Base-by-base conservation (phyloP, 92 coral and sea anemone genomes). In the Micromussa lordhowensis region DNA sequence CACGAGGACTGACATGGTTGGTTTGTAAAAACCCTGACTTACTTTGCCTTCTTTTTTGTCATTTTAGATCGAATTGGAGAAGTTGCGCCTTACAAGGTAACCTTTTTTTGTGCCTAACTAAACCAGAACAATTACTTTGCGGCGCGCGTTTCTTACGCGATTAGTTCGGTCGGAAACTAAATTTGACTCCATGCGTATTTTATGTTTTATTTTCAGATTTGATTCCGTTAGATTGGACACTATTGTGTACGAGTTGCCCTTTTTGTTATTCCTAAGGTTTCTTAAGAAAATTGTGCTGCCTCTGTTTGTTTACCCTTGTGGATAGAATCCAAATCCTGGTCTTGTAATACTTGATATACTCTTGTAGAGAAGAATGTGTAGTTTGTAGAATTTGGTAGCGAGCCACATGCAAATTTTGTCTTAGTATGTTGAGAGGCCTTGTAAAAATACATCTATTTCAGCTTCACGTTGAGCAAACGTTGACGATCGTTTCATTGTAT, bases 41-140 rank as follows among this genome's bases (percentile, higher is more conserved):
- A n/a, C n/a, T n/a, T n/a, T n/a, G n/a, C n/a, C n/a, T 0, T 1
- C n/a, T 64, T 77, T 79, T 82, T 34, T 57, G 15, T 55, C 31
- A 3, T 29, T 89, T 91, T 69, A 97, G 99, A 86, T 95, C 68
- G 93, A 93, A 63, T 75, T 97, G 91, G 97, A 95, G 70, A 92
- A 84, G 64, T 91, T 97, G 95, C 94, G 88, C 71, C 68, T 97
- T 79, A 94, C 92, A 51, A 94, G 98, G 99, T 97, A 86, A 93
- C 51, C 48, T 72, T 72, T 36, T 72, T 10, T 9, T 4, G 68
- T 61, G 29, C 22, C 24, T 61, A 61, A 61, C 68, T 26, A 24
- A 61, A 61, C n/a, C n/a, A n/a, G 11, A 64, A 64, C 59, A 54
- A 5, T 64, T 64, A 8, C 4, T 61, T 61, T 61, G 68, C 29